Evolutionary conservation across 2,113 vertebrate genomes (phyloP).

Genomic region (Python bivittatus): DNA sequence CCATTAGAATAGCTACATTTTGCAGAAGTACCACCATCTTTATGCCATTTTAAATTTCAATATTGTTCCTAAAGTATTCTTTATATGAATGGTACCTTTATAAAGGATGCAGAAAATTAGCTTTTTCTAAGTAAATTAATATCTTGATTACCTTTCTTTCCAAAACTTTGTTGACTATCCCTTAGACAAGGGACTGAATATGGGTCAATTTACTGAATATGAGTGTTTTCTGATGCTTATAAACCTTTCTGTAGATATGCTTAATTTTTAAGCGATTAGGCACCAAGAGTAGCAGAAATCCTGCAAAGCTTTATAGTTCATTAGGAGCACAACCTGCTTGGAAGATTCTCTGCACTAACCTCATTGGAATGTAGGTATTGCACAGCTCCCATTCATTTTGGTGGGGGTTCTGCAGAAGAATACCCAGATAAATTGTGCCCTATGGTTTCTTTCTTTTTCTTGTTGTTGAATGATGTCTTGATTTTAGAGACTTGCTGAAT

Average conservation of each 20-base stretch:
- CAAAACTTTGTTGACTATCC: slow-evolving; percentile 79
- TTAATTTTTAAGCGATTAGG: slow-evolving; percentile 88
- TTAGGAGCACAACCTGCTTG: slow-evolving; percentile 41
- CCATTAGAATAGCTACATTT: slow-evolving; percentile 79
- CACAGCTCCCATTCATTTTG: not conserved
- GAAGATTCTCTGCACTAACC: not conserved
- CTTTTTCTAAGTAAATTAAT: slow-evolving; percentile 82
- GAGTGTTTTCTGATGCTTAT: slow-evolving; percentile 90
- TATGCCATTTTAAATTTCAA: slow-evolving; percentile 76
- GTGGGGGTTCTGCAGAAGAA: not conserved
- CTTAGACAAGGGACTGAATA: slow-evolving; percentile 74
- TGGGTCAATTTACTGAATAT: slow-evolving; percentile 86
- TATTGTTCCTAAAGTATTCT: slow-evolving; percentile 82
- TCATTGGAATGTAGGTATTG: not conserved
- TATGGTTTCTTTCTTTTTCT: slow-evolving; percentile 47
- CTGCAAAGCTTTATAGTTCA: slow-evolving; percentile 86
- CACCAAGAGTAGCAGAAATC: slow-evolving; percentile 86
- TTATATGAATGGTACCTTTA: slow-evolving; percentile 85
- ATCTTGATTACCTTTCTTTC: slow-evolving; percentile 82
- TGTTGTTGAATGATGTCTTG: slow-evolving; percentile 73
- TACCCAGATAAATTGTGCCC: slow-evolving; percentile 9
- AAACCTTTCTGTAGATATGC: slow-evolving; percentile 85
- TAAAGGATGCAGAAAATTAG: slow-evolving; percentile 77
- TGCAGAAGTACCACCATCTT: slow-evolving; percentile 74
- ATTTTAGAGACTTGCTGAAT: slow-evolving; percentile 80